Evolutionary conservation across 2,888 invertebrate genomes (phyloP).

Genomic region (Phymatocera aterrima): DNA sequence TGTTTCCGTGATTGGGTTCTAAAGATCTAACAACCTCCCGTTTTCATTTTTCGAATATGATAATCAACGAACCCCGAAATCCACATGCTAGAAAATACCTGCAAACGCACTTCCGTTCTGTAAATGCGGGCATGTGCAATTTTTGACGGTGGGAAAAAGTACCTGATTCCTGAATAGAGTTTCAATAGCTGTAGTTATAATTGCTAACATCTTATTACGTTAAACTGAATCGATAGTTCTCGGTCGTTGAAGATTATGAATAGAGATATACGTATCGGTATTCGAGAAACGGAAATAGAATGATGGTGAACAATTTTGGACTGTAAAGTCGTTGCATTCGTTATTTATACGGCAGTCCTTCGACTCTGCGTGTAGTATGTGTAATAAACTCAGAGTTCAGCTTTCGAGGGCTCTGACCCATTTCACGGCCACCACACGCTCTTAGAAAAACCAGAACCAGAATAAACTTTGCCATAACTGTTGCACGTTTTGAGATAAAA

Average conservation of each 20-base stretch:
- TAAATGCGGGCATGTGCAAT: too few relatives aligned
- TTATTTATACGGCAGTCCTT: constrained; percentile 28
- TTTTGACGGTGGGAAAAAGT: too few relatives aligned
- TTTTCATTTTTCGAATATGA: too few relatives aligned
- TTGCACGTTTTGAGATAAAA: not conserved
- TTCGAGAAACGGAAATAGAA: not conserved
- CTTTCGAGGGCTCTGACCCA: constrained; percentile 60
- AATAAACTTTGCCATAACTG: constrained; percentile 49
- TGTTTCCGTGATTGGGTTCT: too few relatives aligned
- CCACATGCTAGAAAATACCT: too few relatives aligned
- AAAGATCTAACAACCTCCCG: too few relatives aligned
- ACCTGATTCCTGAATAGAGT: too few relatives aligned
- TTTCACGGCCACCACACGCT: constrained; percentile 59
- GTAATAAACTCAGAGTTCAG: constrained; percentile 59
- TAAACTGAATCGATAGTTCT: not conserved
- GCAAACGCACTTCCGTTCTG: too few relatives aligned
- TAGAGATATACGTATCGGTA: not conserved
- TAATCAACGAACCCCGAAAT: too few relatives aligned
- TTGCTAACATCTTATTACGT: not conserved
- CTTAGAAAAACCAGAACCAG: constrained; percentile 48
- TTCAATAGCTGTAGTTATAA: too few relatives aligned
- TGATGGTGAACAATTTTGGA: not conserved
- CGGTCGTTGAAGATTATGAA: not conserved
- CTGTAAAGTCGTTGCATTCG: not conserved
- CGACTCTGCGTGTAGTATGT: too few relatives aligned